phyloP scores from a whole-genome alignment of 2,797 vertebrate species.

The Enteromius radiatus region DNA sequence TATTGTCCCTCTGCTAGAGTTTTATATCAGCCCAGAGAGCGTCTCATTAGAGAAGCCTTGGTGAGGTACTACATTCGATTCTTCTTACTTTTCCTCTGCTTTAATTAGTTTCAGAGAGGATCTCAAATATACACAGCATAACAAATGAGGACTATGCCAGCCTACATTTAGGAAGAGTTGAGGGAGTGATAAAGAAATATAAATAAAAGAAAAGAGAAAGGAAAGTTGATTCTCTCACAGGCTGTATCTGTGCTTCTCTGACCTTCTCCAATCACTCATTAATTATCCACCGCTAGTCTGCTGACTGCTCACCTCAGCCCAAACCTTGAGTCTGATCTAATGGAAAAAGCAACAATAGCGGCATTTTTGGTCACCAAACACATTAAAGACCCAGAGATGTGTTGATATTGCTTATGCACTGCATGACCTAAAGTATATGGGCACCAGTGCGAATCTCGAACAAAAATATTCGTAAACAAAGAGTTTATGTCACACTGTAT shows the following conservation, averaged over 20 bases:
- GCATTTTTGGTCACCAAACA: not conserved
- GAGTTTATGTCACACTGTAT: not conserved
- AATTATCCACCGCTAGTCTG: slow-evolving; percentile 45
- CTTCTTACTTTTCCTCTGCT: slow-evolving; percentile 26
- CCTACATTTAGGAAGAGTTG: slow-evolving; percentile 36
- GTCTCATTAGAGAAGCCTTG: slow-evolving; percentile 33
- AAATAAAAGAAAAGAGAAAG: slow-evolving; percentile 35
- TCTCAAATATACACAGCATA: slow-evolving; percentile 33
- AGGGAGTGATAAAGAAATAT: slow-evolving; percentile 40
- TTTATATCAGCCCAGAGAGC: slow-evolving; percentile 34
- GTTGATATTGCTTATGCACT: not conserved
- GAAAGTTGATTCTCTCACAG: slow-evolving; percentile 18
- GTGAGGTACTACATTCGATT: slow-evolving; percentile 14
- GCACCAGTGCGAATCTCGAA: not conserved
- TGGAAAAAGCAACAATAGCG: slow-evolving; percentile 9
- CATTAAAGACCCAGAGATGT: not conserved
- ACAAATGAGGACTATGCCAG: slow-evolving; percentile 39
- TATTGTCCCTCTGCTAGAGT: slow-evolving; percentile 19
- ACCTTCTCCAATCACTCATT: slow-evolving; percentile 48
- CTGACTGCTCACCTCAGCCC: slow-evolving; percentile 20
- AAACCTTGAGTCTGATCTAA: slow-evolving; percentile 15
- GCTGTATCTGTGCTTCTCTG: slow-evolving; percentile 5
- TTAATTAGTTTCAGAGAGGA: slow-evolving; percentile 51
- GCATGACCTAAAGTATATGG: not conserved
- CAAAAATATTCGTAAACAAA: not conserved